Evolutionary conservation across 1,140 invertebrate genomes (phyloP).

Genomic region (Nebria ingens): DNA sequence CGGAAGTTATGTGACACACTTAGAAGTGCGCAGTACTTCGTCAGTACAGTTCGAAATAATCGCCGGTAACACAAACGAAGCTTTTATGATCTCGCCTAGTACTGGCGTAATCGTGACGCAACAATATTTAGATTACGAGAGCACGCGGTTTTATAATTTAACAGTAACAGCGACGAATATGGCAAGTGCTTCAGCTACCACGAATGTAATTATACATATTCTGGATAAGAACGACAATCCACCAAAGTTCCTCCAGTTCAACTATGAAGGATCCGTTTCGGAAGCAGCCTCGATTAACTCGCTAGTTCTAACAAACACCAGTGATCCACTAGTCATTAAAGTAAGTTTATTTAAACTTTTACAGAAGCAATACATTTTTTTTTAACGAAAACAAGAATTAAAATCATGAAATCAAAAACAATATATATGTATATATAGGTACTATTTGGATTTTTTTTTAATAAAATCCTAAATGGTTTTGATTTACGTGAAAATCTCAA

Average conservation of each 20-base stretch:
- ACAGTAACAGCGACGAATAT: constrained; percentile 78
- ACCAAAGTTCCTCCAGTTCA: constrained; percentile 59
- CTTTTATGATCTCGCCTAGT: constrained; percentile 74
- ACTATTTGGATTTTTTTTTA: no score
- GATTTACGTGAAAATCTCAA: no score
- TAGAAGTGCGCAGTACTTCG: constrained; percentile 68
- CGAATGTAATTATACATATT: constrained; percentile 63
- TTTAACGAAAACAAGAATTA: no score
- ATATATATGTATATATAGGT: no score
- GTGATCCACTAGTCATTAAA: constrained; percentile 66
- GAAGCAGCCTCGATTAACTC: constrained; percentile 61
- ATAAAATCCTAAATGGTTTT: no score
- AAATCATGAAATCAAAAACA: no score
- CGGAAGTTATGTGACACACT: constrained; percentile 64
- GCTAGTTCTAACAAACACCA: constrained; percentile 55
- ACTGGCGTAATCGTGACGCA: constrained; percentile 70
- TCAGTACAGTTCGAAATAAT: constrained; percentile 73
- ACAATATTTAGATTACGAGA: constrained; percentile 69
- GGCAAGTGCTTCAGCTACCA: constrained; percentile 57
- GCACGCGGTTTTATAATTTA: constrained; percentile 65
- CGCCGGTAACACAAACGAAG: constrained; percentile 60
- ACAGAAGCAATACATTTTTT: no score
- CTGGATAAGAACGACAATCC: constrained; percentile 77
- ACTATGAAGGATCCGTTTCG: constrained; percentile 59
- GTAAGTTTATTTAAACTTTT: constrained; percentile 24